phyloP scores from a whole-genome alignment of 1,140 invertebrate genomes.

The Drosophila tropicalis region DNA sequence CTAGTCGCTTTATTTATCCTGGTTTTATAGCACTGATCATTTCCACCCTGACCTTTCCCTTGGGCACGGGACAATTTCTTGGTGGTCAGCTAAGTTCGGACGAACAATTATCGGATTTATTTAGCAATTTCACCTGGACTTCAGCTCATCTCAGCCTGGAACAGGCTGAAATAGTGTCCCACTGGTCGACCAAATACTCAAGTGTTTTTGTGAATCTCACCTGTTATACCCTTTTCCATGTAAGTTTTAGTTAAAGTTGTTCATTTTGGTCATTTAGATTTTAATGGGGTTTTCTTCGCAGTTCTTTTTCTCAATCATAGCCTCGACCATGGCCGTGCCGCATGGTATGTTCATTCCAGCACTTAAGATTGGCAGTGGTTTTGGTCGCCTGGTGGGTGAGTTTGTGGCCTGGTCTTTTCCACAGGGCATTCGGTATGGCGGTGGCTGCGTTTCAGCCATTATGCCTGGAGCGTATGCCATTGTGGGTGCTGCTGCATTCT shows the following conservation, averaged over 20 bases:
- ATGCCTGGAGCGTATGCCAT: conserved; percentile 96
- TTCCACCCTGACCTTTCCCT: conserved; percentile 93
- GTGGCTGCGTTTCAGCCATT: conserved; percentile 92
- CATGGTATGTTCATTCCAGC: conserved; percentile 98
- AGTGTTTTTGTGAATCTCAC: conserved; percentile 94
- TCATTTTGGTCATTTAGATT: conserved; percentile 88
- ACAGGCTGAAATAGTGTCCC: conserved; percentile 92
- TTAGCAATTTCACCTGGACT: conserved; percentile 98
- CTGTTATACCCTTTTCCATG: conserved; percentile 89
- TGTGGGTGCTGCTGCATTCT: conserved; percentile 97
- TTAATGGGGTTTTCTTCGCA: conserved; percentile 79
- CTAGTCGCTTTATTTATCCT: conserved; percentile 95
- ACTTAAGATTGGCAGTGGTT: conserved; percentile 96
- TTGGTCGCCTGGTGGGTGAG: conserved; percentile 96
- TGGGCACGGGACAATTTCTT: conserved; percentile 94
- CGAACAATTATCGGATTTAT: conserved; percentile 92
- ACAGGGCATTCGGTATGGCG: conserved; percentile 93
- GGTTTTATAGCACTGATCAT: conserved; percentile 92
- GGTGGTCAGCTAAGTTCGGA: conserved; percentile 94
- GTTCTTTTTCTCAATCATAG: conserved; percentile 96
- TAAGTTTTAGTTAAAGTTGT: neutral
- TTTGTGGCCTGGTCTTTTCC: conserved; percentile 97
- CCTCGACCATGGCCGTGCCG: conserved; percentile 97
- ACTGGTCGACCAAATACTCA: conserved; percentile 94
- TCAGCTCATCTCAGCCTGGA: conserved; percentile 91